Base-by-base conservation (phyloP, 92 coral and sea anemone species). In the Anthopleura xanthogrammica region DNA sequence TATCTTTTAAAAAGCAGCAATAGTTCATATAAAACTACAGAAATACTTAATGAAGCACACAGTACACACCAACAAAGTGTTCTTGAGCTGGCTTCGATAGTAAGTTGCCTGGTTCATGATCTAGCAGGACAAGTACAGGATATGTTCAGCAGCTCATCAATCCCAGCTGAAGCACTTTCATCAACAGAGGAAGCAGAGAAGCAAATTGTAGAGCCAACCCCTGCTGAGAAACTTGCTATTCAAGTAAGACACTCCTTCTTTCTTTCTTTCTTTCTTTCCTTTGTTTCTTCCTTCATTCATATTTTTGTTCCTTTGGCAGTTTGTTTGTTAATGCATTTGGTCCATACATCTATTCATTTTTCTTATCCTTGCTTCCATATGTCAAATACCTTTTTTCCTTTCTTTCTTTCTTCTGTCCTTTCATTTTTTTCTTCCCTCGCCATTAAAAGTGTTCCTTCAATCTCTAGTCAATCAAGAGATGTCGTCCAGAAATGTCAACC, bases 181-280 rank as follows among this genome's bases (percentile, higher is more conserved):
- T 77, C 87, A 46, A 62, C 83, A 65, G 89, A 90, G 39, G 85
- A 83, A 41, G 83, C 3, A 23, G 88, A 86, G 41, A 83, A 90
- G 54, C 93, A 85, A 50, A 87, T 88, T 17, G 86, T 90, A 40
- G 93, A 89, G 54, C 93, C 92, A 22, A 90, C 98, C 7, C 95
- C 99, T 60, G 99, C 98, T 75, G 99, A 97, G 78, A 93, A 91
- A 88, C 82, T 94, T 89, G 99, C 99, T 16, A 76, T 92, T 13
- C 94, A 91, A 88, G 97, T 92, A 19, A 40, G 86, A 8, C 14
- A 9, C 58, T 54, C 2, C 58, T 54, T 8, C 14, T 54, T 1
- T 54, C 11, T 14, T 54, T 12, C 14, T 11, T 54, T 54, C 58
- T 54, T 54, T 12, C 17, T 14, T 54, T 9, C 58, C 10, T 46